Percentiles rank a stretch among this genome's conserved stretches.
Conservation (phyloP, 2,113 vertebrate species). For the crab-eating macaque (Macaca fascicularis) region T2T-MFA8v1.1 NC_088394.1:76207001-76207500, state of each 20-base stretch:
- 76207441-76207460: constrained; percentile 17
- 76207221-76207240: constrained; percentile 39
- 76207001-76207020: rapidly evolving
- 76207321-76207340: constrained; percentile 28
- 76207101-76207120: too few relatives aligned
- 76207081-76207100: too few relatives aligned
- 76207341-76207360: constrained; percentile 44
- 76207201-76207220: not conserved
- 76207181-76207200: too few relatives aligned
- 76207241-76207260: constrained; percentile 23
- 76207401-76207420: not conserved
- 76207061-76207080: too few relatives aligned
- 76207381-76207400: not conserved
- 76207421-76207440: constrained; percentile 10
- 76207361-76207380: not conserved
- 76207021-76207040: not conserved
- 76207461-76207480: constrained; percentile 47
- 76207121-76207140: too few relatives aligned
- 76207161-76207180: too few relatives aligned
- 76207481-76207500: not conserved
- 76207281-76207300: constrained; percentile 55
- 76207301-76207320: constrained; percentile 38
- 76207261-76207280: not conserved
- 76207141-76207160: too few relatives aligned
- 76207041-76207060: too few relatives aligned